Evolutionary conservation across 64 coral and sea anemone genomes (phyloP).

Genomic region (Astreopora myriophthalma): DNA sequence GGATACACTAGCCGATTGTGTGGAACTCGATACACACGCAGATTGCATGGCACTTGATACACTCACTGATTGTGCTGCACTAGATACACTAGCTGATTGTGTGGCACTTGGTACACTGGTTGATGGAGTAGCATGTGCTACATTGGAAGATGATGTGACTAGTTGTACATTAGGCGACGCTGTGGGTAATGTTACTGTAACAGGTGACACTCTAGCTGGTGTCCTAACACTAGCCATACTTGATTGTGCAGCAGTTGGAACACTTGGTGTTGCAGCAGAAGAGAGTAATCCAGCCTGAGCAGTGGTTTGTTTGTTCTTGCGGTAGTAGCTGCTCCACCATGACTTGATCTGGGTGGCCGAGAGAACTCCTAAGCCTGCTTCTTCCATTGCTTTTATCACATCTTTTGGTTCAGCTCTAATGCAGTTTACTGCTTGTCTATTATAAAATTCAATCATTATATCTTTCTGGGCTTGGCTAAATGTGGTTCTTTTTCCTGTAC

Average conservation of each 20-base stretch:
- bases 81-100: neutral
- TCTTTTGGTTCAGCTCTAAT: constrained; percentile 23
- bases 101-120: neutral
- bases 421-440: constrained; percentile 1
- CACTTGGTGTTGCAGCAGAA: neutral
- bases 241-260: neutral
- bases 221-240: neutral
- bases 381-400: constrained; percentile 16
- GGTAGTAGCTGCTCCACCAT: neutral
- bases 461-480: constrained; percentile 13
- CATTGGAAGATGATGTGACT: neutral
- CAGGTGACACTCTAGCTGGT: neutral
- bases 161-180: neutral
- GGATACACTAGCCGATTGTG: neutral
- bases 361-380: constrained; percentile 14
- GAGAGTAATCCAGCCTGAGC: neutral
- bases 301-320: neutral
- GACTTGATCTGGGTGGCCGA: neutral
- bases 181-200: neutral
- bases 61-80: neutral
- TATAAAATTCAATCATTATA: constrained; percentile 9
- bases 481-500: neutral
- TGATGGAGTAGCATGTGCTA: neutral
- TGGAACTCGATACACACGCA: neutral
- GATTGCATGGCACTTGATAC: too few species aligned